These are phyloP conservation scores for Lasioglossum leucozonium DNA, from an alignment of 2,888 invertebrate genomes.

Conservation along the genomic window DNA sequence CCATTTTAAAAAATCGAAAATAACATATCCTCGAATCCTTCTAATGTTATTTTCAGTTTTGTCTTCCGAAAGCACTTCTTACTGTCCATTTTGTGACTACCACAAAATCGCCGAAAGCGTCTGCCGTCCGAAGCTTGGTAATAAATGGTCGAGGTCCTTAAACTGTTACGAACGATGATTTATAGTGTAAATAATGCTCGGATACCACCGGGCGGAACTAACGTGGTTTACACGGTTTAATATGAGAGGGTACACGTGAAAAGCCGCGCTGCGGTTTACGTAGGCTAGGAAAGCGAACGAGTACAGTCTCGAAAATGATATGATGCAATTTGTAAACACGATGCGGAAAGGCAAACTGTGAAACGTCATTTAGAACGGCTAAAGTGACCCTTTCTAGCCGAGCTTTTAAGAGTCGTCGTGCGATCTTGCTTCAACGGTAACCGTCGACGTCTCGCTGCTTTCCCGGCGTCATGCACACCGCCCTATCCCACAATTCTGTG, in stretches of 20 bases:
- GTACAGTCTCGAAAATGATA: conserved; percentile 32
- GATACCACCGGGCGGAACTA: background rate
- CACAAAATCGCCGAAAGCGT: background rate
- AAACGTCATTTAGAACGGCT: conserved; percentile 57
- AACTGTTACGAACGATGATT: background rate
- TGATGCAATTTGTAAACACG: conserved; percentile 49
- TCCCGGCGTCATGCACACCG: background rate
- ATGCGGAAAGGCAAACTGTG: conserved; percentile 20
- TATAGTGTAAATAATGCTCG: background rate
- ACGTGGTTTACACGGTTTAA: background rate
- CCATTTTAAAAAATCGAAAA: too few species aligned
- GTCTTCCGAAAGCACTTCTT: too few species aligned
- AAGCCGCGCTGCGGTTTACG: background rate
- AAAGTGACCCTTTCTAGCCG: conserved; percentile 57
- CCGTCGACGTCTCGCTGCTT: conserved; percentile 49
- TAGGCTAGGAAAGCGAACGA: background rate
- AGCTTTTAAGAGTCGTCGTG: conserved; percentile 55
- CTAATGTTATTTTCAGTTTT: too few species aligned
- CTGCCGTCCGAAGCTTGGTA: background rate
- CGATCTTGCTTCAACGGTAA: conserved; percentile 36
- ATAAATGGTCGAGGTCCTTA: background rate
- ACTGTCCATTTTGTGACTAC: too few species aligned
- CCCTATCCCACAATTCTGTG: background rate
- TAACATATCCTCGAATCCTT: too few species aligned
- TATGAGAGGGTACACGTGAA: background rate